A percentile compares a stretch with the other conserved stretches of the same genome.
Conservation (phyloP, 2,888 invertebrate species). For the Hirtodrosophila alboralis region DNA sequence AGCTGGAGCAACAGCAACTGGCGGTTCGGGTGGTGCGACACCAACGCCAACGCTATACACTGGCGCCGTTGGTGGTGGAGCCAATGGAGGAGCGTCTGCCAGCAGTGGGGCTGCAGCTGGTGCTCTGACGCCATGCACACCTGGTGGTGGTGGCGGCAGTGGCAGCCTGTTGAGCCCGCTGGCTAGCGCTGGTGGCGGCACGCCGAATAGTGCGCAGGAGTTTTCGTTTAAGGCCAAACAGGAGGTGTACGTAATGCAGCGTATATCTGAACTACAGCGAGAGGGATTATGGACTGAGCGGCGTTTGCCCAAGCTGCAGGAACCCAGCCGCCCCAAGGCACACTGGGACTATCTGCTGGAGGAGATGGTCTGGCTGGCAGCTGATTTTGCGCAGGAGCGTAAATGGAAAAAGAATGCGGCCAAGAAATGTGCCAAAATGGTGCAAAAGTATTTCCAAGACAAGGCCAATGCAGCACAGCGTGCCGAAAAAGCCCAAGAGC, state of each 20-base stretch:
- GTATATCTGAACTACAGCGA: slow-evolving; percentile 95
- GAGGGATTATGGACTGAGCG: slow-evolving; percentile 98
- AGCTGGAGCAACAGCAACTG: slow-evolving; percentile 19
- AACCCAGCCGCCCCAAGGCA: slow-evolving; percentile 94
- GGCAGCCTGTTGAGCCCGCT: slow-evolving; percentile 66
- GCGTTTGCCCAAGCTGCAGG: slow-evolving; percentile 95
- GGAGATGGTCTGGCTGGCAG: slow-evolving; percentile 99
- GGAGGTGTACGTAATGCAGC: slow-evolving; percentile 96
- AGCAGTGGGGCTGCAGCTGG: slow-evolving; percentile 33
- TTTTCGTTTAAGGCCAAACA: slow-evolving; percentile 94
- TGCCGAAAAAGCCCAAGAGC: slow-evolving; percentile 96
- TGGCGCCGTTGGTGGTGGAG: slow-evolving; percentile 23
- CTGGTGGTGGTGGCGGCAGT: slow-evolving; percentile 55
- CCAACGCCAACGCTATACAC: slow-evolving; percentile 47
- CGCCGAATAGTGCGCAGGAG: slow-evolving; percentile 83
- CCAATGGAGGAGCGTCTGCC: slow-evolving; percentile 23
- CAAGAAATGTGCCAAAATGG: slow-evolving; percentile 95
- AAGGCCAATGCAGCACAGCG: slow-evolving; percentile 94
- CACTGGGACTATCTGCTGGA: slow-evolving; percentile 99
- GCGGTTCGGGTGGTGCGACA: slow-evolving; percentile 23
- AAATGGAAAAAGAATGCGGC: slow-evolving; percentile 99
- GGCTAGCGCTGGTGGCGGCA: slow-evolving; percentile 69
- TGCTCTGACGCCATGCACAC: slow-evolving; percentile 55
- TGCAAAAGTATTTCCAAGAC: slow-evolving; percentile 95
- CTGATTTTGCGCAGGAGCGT: slow-evolving; percentile 98